Percentiles rank a stretch among this genome's conserved stretches.
phyloP scores from a whole-genome alignment of 2,888 invertebrate species.

The Luperina nickerlii region DNA sequence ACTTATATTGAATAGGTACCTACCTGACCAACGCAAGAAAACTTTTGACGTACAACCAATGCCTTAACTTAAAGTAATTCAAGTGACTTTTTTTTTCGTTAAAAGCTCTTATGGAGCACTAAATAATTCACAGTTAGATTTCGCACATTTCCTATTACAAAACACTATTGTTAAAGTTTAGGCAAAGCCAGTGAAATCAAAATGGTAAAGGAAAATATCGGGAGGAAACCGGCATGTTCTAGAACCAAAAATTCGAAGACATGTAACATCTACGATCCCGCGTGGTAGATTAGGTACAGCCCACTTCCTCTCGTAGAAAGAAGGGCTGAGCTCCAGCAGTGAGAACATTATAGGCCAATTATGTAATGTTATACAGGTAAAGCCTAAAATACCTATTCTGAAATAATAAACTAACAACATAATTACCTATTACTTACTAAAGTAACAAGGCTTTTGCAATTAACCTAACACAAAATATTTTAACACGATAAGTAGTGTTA shows the following conservation, averaged over 20 bases:
- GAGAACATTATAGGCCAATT: neutral
- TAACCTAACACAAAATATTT: constrained; percentile 23
- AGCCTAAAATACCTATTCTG: neutral
- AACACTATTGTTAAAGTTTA: neutral
- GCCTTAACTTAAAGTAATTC: constrained; percentile 26
- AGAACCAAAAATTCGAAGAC: neutral
- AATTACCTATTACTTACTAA: neutral
- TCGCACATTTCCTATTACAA: neutral
- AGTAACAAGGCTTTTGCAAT: constrained; percentile 1
- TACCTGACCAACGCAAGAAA: neutral
- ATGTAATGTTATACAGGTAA: neutral
- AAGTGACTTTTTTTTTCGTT: constrained; percentile 21
- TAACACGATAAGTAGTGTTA: constrained; percentile 5
- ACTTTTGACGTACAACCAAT: constrained; percentile 9
- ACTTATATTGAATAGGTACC: constrained; percentile 4
- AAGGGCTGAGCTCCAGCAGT: neutral
- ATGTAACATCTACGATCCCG: neutral
- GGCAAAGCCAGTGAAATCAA: neutral
- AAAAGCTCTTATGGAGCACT: constrained; percentile 32
- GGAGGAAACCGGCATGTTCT: neutral
- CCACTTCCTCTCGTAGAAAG: neutral
- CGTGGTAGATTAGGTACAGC: neutral
- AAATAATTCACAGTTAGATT: neutral
- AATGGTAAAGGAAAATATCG: neutral
- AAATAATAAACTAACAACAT: neutral